These are phyloP conservation scores for Paramacrobiotus metropolitanus DNA, from an alignment of 1,140 invertebrate species.

Conservation along the genomic window DNA sequence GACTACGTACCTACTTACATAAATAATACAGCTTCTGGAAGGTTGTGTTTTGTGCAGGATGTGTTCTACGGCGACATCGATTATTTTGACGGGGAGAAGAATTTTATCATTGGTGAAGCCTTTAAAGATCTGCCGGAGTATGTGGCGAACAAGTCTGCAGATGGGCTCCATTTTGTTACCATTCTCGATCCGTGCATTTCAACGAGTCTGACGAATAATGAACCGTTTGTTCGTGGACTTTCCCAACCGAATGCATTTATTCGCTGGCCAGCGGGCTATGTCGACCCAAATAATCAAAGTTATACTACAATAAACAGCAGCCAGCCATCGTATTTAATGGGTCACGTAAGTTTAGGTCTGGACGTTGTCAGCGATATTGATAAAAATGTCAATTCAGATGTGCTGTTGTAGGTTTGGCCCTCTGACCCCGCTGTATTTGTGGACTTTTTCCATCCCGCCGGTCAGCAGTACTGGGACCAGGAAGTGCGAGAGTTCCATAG, in stretches of 20 bases:
- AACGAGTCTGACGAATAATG: neutral
- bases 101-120: slow-evolving; percentile 11
- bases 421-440: neutral
- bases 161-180: slow-evolving; percentile 17
- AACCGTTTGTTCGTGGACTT: neutral
- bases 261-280: neutral
- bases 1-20: no score
- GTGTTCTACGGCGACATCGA: slow-evolving; percentile 18
- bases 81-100: slow-evolving; percentile 16
- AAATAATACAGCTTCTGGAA: neutral
- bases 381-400: no score
- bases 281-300: neutral
- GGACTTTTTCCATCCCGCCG: neutral
- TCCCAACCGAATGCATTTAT: neutral
- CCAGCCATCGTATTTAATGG: neutral
- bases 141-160: slow-evolving; percentile 14
- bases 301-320: neutral
- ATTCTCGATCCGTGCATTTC: slow-evolving; percentile 13
- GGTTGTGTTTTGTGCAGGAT: no score
- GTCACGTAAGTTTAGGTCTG: no score
- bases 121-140: slow-evolving; percentile 16
- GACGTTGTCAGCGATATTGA: no score
- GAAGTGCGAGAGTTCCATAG: slow-evolving; percentile 13
- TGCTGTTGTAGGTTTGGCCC: no score
- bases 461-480: slow-evolving; percentile 13